Evolutionary conservation across 2,113 vertebrate species (phyloP).

Genomic region (Crotalus horridus): DNA sequence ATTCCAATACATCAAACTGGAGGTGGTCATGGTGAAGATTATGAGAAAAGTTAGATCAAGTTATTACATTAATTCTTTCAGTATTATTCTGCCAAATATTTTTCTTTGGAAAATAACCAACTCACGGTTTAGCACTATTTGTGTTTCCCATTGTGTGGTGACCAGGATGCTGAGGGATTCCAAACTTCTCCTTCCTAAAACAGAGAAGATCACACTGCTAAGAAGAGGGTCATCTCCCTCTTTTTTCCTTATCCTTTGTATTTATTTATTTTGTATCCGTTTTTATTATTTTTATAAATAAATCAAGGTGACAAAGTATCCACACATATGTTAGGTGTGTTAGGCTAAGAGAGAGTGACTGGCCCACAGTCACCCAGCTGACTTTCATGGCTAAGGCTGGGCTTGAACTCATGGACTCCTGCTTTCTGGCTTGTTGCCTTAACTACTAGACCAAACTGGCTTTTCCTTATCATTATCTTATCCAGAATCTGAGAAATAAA

Average conservation of each 20-base stretch:
- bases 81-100: neutral
- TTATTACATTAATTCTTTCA: neutral
- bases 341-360: neutral
- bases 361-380: neutral
- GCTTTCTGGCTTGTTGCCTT: neutral
- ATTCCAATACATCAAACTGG: neutral
- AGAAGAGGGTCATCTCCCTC: too few species aligned
- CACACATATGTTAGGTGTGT: too few species aligned
- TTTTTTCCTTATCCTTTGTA: neutral
- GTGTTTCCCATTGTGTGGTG: constrained; percentile 2
- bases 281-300: too few species aligned
- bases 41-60: neutral
- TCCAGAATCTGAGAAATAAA: neutral
- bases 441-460: neutral
- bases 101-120: neutral
- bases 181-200: neutral
- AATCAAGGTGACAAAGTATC: too few species aligned
- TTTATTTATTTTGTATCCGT: too few species aligned
- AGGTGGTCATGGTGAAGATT: neutral
- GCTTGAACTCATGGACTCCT: neutral
- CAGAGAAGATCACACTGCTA: neutral
- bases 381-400: neutral
- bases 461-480: neutral
- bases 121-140: constrained; percentile 14
- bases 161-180: neutral